Conservation (phyloP, 1,140 invertebrate species). For the Aporrectodea caliginosa region DNA sequence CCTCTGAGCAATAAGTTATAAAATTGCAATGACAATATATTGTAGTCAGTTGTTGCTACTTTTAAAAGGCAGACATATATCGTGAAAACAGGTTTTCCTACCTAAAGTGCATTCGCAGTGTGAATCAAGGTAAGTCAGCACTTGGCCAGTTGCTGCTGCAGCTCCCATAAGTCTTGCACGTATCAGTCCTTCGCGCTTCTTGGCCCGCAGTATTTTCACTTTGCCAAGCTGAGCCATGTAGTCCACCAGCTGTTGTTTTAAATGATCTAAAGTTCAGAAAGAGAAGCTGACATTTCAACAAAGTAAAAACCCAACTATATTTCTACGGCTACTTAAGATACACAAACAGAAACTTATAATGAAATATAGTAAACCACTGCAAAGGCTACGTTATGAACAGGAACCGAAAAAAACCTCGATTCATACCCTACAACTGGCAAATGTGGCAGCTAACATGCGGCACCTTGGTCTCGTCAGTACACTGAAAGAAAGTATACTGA, state of each 20-base stretch:
- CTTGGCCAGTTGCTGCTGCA: conserved; percentile 66
- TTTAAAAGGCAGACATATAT: neutral
- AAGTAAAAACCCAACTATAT: neutral
- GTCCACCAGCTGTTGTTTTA: conserved; percentile 85
- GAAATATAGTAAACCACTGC: neutral
- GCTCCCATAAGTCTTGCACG: conserved; percentile 78
- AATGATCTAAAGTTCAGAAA: conserved; percentile 67
- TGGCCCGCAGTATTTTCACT: conserved; percentile 80
- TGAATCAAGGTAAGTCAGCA: conserved; percentile 82
- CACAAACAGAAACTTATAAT: too few species aligned
- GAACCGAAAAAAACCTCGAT: neutral
- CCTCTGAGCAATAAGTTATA: conserved; percentile 3
- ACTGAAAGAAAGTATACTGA: too few species aligned
- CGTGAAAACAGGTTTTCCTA: too few species aligned
- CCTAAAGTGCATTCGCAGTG: conserved; percentile 71
- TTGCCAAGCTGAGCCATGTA: conserved; percentile 84
- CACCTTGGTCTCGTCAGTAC: neutral
- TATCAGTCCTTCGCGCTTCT: conserved; percentile 64
- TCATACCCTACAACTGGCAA: too few species aligned
- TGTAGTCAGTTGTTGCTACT: too few species aligned
- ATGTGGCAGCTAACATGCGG: neutral
- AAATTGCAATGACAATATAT: neutral
- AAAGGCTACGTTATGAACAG: neutral
- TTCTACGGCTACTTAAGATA: too few species aligned
- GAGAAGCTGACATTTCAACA: neutral